Evolutionary conservation across 2,888 invertebrate genomes (phyloP), one percentile per base, ranked within the genome.

Genomic region (Agrilus mali): DNA sequence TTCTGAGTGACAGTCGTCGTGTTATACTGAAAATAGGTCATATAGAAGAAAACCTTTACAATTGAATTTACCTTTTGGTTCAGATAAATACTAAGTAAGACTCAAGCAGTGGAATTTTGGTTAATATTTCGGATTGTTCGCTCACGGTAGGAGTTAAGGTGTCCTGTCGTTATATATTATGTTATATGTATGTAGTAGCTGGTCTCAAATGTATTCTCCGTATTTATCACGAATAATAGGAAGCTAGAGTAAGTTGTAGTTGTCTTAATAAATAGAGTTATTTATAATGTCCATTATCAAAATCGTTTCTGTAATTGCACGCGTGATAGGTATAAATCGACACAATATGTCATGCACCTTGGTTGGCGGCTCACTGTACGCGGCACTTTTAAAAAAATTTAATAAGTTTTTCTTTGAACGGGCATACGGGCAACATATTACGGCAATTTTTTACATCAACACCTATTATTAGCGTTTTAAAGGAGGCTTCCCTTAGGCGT

Each of bases 291-390:
- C 56, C 54, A 58, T 58, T 60, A 60, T 60, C 59, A 56, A 55
- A 53, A 56, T 55, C 57, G 54, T 60, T 35, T 48, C 53, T 45
- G 53, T 59, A 59, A 60, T 59, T 57, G 58, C 56, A 52, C 52
- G 46, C 52, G 48, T 55, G 59, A 60, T 58, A 55, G 58, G 54
- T 57, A 60, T 49, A 60, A 58, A 60, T 60, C 47, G 57, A 54
- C 55, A 43, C 53, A 51, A 59, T 60, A 56, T 50, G 56, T 60
- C 58, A 57, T 53, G 49, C 44, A 27, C 27, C 27, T 27, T 43
- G 38, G 43, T 42, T 46, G 44, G 42, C 43, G 42, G 40, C 43
- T 31, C 33, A 44, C 38, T 17, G 13, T 22, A 38, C 20, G 38
- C 7, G 38, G 41, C 42, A 36, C 43, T 43, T 45, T 46, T 31